Percentiles rank a stretch among this genome's conserved stretches.
Conservation (phyloP, 2,113 vertebrate species). For the Catharus minimus region DNA sequence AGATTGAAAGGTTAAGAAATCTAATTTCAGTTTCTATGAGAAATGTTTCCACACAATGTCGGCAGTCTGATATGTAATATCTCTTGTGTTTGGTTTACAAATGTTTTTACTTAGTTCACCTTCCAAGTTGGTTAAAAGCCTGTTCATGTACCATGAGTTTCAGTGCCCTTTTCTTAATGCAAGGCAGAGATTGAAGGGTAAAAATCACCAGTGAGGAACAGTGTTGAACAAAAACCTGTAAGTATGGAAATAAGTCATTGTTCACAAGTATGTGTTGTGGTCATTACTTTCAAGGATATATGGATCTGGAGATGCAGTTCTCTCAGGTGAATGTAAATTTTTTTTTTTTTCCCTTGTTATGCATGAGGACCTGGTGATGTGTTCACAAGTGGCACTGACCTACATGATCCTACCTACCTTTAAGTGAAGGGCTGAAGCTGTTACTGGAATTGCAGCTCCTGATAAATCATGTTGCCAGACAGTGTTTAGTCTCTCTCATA, state of each 20-base stretch:
- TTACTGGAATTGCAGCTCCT: neutral
- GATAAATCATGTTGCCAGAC: neutral
- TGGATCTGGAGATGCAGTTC: rapidly evolving
- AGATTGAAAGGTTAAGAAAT: neutral
- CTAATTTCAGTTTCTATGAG: neutral
- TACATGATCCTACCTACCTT: neutral
- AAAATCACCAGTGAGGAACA: neutral
- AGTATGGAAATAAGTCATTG: neutral
- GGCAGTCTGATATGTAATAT: neutral
- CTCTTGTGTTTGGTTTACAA: neutral
- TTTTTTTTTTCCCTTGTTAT: neutral
- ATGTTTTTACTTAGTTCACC: neutral
- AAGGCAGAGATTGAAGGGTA: neutral
- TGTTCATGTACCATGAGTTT: neutral
- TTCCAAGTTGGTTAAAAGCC: neutral
- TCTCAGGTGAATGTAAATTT: neutral
- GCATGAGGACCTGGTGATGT: neutral
- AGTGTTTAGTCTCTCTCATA: neutral
- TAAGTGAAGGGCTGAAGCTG: neutral
- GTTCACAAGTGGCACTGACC: neutral
- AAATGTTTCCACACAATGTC: neutral
- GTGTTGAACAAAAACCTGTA: neutral
- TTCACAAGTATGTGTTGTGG: neutral
- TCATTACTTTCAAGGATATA: neutral
- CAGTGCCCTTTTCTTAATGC: neutral